A percentile compares a stretch with the other conserved stretches of the same genome.
Conservation (phyloP, 2,888 invertebrate genomes). For the Ferrisia virgata region DNA sequence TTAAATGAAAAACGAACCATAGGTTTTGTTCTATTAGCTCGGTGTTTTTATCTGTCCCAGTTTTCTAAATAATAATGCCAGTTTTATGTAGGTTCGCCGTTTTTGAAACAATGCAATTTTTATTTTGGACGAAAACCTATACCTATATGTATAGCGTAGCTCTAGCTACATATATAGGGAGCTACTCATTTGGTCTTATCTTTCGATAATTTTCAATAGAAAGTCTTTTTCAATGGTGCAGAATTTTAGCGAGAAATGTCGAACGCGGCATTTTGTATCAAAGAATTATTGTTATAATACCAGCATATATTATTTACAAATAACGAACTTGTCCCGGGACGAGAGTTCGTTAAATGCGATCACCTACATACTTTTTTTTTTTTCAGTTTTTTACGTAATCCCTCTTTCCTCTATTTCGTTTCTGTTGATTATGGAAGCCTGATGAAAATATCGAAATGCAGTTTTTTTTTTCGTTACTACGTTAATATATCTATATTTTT, state of each 20-base stretch:
- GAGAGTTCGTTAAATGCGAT: neutral
- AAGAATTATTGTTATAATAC: constrained; percentile 28
- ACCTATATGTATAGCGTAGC: too few species aligned
- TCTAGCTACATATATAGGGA: neutral
- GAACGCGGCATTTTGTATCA: constrained; percentile 21
- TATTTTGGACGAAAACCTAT: neutral
- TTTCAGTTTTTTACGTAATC: neutral
- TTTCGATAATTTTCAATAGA: constrained; percentile 11
- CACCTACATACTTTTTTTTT: neutral
- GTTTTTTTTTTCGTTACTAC: neutral
- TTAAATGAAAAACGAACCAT: constrained; percentile 8
- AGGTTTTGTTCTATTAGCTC: constrained; percentile 27
- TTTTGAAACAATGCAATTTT: constrained; percentile 19
- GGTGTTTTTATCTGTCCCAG: constrained; percentile 27
- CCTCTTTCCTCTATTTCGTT: neutral
- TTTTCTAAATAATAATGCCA: constrained; percentile 9
- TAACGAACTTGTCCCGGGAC: neutral
- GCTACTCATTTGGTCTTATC: neutral
- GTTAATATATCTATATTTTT: neutral
- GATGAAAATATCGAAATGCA: neutral
- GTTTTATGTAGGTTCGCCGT: neutral
- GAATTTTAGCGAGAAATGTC: constrained; percentile 12
- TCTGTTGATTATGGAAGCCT: neutral
- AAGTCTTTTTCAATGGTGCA: neutral
- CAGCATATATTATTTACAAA: constrained; percentile 29